phyloP scores from a whole-genome alignment of 1,140 invertebrate genomes.

The Glossosoma conforme region DNA sequence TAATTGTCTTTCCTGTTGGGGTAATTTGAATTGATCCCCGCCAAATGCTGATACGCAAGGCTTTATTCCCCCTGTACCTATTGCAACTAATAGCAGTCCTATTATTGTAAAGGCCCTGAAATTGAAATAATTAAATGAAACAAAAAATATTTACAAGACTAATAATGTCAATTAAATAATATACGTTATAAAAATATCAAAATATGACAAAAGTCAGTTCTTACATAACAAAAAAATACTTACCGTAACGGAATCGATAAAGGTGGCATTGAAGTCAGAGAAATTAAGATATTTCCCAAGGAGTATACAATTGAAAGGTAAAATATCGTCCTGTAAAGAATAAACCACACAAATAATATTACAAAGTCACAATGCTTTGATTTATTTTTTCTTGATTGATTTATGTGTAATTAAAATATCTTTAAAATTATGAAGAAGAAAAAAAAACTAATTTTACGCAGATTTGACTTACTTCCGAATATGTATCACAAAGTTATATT shows the following conservation, averaged over 20 bases:
- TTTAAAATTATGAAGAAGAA: no score
- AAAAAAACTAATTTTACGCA: no score
- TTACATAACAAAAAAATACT: conserved; percentile 29
- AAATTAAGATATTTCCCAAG: conserved; percentile 74
- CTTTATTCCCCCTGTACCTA: conserved; percentile 95
- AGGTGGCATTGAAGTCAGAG: conserved; percentile 61
- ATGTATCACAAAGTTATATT: no score
- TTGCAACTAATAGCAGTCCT: conserved; percentile 78
- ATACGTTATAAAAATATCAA: no score
- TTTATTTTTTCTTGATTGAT: no score
- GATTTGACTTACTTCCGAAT: no score
- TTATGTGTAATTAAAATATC: no score
- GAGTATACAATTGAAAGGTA: conserved; percentile 86
- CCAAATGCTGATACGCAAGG: conserved; percentile 96
- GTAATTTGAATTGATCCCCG: conserved; percentile 88
- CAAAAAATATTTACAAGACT: no score
- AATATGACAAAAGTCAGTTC: no score
- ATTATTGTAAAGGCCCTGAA: conserved; percentile 66
- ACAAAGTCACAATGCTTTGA: no score
- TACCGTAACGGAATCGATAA: conserved; percentile 59
- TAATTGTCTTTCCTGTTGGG: conserved; percentile 70
- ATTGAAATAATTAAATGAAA: no score
- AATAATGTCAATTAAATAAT: no score
- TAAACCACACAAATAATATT: conserved; percentile 9
- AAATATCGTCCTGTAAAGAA: conserved; percentile 74